Evolutionary conservation across 2,888 invertebrate genomes (phyloP).

Genomic region (Parapristionchus giblindavisi): DNA sequence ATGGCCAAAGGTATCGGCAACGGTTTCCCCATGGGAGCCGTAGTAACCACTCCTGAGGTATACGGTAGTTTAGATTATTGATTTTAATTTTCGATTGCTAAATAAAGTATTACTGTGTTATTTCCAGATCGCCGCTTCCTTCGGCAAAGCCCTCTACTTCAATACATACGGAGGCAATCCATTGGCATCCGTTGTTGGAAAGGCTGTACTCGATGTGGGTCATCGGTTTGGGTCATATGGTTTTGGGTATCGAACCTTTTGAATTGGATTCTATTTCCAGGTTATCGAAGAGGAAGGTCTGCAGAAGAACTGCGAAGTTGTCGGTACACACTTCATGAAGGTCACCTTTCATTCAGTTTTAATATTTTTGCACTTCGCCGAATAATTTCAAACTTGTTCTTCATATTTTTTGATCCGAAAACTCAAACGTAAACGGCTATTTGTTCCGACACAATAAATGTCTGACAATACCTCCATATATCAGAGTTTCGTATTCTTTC

Average conservation of each 20-base stretch:
- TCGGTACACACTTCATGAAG: constrained; percentile 85
- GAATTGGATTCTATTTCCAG: too few relatives aligned
- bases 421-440: too few relatives aligned
- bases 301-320: constrained; percentile 80
- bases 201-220: constrained; percentile 88
- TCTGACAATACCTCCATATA: too few relatives aligned
- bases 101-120: neutral
- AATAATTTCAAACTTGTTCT: neutral
- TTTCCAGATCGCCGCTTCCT: constrained; percentile 76
- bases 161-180: constrained; percentile 97
- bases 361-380: neutral
- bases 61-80: neutral
- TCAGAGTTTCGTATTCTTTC: too few relatives aligned
- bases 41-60: constrained; percentile 88
- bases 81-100: neutral
- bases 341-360: too few relatives aligned
- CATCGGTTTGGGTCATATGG: neutral
- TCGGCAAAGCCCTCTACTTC: constrained; percentile 83
- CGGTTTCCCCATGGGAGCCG: constrained; percentile 94
- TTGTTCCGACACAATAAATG: too few relatives aligned
- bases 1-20: constrained; percentile 92
- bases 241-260: neutral
- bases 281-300: constrained; percentile 86
- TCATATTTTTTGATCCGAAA: too few relatives aligned
- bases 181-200: constrained; percentile 85